Percentiles rank a stretch among this genome's conserved stretches.
Conservation (phyloP, 2,888 invertebrate species). For the Icerya purchasi region DNA sequence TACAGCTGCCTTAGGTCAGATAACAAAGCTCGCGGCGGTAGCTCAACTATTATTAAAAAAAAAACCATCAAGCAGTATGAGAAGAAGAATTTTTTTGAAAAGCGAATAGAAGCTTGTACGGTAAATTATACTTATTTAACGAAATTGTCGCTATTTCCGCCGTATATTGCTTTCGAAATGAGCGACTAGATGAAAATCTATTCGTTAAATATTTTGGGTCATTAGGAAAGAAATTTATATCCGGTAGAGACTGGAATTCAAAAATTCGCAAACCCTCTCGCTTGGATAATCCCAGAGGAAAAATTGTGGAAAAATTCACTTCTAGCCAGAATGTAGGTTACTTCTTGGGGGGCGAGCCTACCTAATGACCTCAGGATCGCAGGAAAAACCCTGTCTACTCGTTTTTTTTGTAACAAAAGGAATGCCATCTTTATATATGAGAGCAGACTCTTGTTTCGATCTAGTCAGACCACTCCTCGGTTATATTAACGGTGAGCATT, state of each 20-base stretch:
- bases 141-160: background rate
- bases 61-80: background rate
- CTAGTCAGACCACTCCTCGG: no score
- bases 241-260: background rate
- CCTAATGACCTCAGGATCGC: background rate
- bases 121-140: background rate
- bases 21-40: background rate
- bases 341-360: background rate
- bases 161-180: background rate
- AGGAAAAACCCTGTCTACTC: background rate
- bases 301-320: background rate
- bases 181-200: background rate
- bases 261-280: background rate
- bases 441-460: background rate
- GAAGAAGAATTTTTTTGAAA: background rate
- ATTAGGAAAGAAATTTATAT: background rate
- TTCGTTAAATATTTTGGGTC: no score
- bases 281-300: background rate
- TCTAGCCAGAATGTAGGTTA: background rate
- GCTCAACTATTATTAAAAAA: background rate
- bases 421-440: background rate
- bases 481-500: background rate
- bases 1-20: background rate
- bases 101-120: background rate
- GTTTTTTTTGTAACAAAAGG: background rate